Base-by-base conservation (phyloP, 2,113 vertebrate genomes). In the Todiramphus chloris region DNA sequence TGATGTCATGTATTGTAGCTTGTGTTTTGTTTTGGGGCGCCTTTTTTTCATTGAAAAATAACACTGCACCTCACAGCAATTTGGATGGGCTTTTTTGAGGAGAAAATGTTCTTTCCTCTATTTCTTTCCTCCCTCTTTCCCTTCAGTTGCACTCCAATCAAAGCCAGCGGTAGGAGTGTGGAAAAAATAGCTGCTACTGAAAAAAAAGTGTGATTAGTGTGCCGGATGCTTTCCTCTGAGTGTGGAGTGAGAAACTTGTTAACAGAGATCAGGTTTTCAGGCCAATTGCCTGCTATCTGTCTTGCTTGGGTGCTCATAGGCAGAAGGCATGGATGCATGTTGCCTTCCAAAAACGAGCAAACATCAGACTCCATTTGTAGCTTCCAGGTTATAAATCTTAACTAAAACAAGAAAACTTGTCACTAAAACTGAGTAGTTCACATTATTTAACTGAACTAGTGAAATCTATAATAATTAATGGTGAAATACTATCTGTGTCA, bases 401-500 rank as follows among this genome's bases (percentile, higher is more conserved):
- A 80, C 9, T 67, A 56, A 82, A 76, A 11, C n/a, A 50, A 51
- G 72, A 86, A 88, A 90, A 53, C 12, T 58, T 81, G 51, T 77
- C 68, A 31, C 39, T 69, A 67, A 48, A 80, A 37, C 14, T 21
- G 56, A 87, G 59, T 31, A 58, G 39, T 51, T 83, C n/a, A 11
- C 4, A 9, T 77, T 70, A 59, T 87, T 95, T 72, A 77, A 88
- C 50, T 66, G 59, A 94, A 64, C 10, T 75, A 56, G 73, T 3
- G 75, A 68, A 67, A 77, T 51, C n/a, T 86, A 9, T 82, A 62
- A 55, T 50, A 75, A 56, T 43, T 73, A 79, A 83, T 66, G 44
- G 43, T 88, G 85, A 88, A 91, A 94, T 85, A 82, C 21, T 56
- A 15, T n/a, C 70, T 53, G 41, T 58, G 67, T 91, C 90, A 91